Base-by-base conservation (phyloP, 2,888 invertebrate species). In the Bombylius discolor region DNA sequence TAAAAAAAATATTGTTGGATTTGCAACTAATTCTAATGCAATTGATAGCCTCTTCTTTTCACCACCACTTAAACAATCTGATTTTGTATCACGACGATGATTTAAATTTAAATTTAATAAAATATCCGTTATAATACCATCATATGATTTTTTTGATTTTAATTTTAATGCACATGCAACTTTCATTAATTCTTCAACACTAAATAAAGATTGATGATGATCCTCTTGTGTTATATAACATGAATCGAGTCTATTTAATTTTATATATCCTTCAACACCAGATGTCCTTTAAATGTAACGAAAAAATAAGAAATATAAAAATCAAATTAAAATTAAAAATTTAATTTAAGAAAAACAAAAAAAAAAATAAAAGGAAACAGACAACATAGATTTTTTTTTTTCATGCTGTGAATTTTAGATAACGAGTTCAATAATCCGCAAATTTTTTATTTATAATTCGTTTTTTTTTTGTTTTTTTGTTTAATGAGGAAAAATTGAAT, bases 141-240 rank as follows among this genome's bases (percentile, higher is more conserved):
- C 58, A 58, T 70, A 69, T 23, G 65, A 64, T 49, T 63, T 62
- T 5, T 64, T 62, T 12, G 55, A 23, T 59, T 69, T 70, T n/a
- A 88, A 74, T 68, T 90, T 89, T 34, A 91, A 76, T 58, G 81
- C 80, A 45, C 87, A 87, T 0, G 89, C 85, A 53, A 88, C 82
- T 72, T 82, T 81, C 84, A 90, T 87, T 12, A 87, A 78, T 69
- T 91, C 90, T 53, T 78, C 73, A 0, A 88, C 84, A 1, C 85
- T 83, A 8, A 90, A 77, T 61, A 87, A 76, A 0, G 86, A 84
- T 65, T 88, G 83, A 32, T 87, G 79, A 32, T 83, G 75, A 66
- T 87, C 85, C 60, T 86, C 85, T 68, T 90, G 90, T 62, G 87
- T 88, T 64, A 90, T 89, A 74, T 89, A 90, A 66, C 88, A 88